A percentile compares a stretch with the other conserved stretches of the same genome.
These are phyloP conservation scores for Thalassophryne amazonica DNA, from an alignment of 2,797 vertebrate species.

Conservation along the genomic window DNA sequence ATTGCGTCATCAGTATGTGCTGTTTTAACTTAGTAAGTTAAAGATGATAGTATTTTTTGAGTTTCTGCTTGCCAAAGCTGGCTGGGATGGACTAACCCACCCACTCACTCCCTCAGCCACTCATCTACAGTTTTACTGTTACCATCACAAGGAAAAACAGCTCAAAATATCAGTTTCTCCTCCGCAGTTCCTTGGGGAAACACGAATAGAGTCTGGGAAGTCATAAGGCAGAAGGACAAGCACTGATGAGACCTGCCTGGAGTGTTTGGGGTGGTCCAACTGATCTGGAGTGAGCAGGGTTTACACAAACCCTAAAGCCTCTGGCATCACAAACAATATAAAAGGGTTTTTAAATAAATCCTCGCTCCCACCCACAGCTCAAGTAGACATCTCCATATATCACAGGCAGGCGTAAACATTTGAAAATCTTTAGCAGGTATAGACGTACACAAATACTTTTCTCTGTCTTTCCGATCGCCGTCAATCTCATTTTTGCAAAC, in stretches of 20 bases:
- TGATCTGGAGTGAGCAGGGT: slow-evolving; percentile 26
- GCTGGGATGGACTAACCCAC: no score
- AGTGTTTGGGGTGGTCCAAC: slow-evolving; percentile 35
- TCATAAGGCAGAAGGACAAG: neutral
- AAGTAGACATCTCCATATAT: slow-evolving; percentile 13
- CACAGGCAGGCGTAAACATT: slow-evolving; percentile 7
- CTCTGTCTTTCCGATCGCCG: neutral
- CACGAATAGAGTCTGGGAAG: neutral
- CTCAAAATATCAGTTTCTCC: no score
- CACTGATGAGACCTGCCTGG: slow-evolving; percentile 18
- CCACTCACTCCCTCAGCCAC: no score
- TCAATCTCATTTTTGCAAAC: slow-evolving; percentile 18
- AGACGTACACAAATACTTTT: slow-evolving; percentile 7
- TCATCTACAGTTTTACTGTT: no score
- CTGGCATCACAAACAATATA: slow-evolving; percentile 43
- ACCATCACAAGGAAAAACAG: no score
- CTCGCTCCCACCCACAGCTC: slow-evolving; percentile 5
- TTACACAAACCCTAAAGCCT: slow-evolving; percentile 43
- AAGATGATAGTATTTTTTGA: no score
- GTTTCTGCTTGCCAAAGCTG: no score
- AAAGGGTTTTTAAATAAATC: slow-evolving; percentile 46
- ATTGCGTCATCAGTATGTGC: no score
- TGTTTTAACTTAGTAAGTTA: no score
- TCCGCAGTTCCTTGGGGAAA: no score
- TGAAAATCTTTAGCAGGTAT: slow-evolving; percentile 35